Base-by-base conservation (phyloP, 2,113 vertebrate species). In the Syngnathus floridae region DNA sequence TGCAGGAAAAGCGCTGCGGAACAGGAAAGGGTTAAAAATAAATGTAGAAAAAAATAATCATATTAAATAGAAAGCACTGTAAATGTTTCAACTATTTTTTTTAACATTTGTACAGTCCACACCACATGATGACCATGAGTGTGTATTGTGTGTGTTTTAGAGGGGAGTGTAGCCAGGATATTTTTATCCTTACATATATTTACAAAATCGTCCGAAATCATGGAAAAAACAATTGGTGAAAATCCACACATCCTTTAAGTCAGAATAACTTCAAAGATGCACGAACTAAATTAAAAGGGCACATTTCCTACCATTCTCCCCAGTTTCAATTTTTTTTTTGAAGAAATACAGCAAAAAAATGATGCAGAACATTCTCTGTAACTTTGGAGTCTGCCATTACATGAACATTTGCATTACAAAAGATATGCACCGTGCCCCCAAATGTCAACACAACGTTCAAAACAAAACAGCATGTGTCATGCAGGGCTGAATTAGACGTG, bases 1-100 rank as follows among this genome's bases (percentile, higher is more conserved):
- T 99, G 70, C 96, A 99, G 5, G 97, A 96, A 82, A 99, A 99
- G 40, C 95, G 93, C 97, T 99, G 90, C 79, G 45, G 68, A 69
- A 65, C 77, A 69, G 65, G 49, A 73, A 31, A 66, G 46, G 78
- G 12, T 13, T 38, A 64, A 71, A 76, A 61, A 67, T 60, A 63
- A 26, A 54, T 16, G 56, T 13, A 67, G 21, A 54, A 48, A 46
- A 46, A 49, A 59, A 12, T 14, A 54, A 58, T 60, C 38, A 56
- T 54, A 67, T 26, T 70, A 70, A 77, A 51, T 65, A 36, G 7
- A 65, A 8, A 2, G 41, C 35, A 13, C 37, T 13, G n/a, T 13
- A 22, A 41, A 61, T 21, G 37, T 7, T 8, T 11, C 7, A 40
- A 60, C 2, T 12, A 6, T 56, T 56, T 35, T 56, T 35, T 43